These are phyloP conservation scores for Smutsia temminckii DNA, from an alignment of 2,797 vertebrate species.

Conservation along the genomic window DNA sequence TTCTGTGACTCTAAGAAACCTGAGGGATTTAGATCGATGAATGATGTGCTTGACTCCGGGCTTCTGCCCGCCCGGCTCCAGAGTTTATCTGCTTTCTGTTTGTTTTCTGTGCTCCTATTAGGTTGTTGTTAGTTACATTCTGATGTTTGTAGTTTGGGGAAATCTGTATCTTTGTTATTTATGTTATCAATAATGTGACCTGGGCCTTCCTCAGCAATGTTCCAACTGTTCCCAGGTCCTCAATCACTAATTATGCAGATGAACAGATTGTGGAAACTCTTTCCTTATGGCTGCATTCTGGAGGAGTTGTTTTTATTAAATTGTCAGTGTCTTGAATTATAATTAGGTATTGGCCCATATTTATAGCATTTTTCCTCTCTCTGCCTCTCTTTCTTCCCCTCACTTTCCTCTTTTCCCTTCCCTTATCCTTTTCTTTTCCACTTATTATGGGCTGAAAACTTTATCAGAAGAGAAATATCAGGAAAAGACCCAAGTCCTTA, in stretches of 20 bases:
- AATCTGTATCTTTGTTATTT: constrained; percentile 87
- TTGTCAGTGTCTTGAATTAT: constrained; percentile 83
- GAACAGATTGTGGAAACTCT: constrained; percentile 87
- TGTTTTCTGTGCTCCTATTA: constrained; percentile 83
- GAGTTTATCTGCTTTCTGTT: constrained; percentile 80
- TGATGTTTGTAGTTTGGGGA: constrained; percentile 84
- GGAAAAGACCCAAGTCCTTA: constrained; percentile 30
- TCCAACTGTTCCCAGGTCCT: constrained; percentile 88
- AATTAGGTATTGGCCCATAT: constrained; percentile 74
- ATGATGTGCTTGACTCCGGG: constrained; percentile 69
- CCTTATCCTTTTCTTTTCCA: neutral
- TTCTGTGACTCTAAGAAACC: constrained; percentile 54
- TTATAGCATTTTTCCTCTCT: constrained; percentile 40
- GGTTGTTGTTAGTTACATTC: constrained; percentile 81
- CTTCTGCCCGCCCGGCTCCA: constrained; percentile 63
- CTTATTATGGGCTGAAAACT: constrained; percentile 12
- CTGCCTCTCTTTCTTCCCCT: neutral
- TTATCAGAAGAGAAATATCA: constrained; percentile 30
- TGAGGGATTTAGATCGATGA: constrained; percentile 62
- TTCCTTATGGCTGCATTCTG: constrained; percentile 87
- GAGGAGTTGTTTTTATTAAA: constrained; percentile 83
- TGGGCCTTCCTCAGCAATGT: constrained; percentile 84
- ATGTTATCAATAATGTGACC: constrained; percentile 86
- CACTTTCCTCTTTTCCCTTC: neutral
- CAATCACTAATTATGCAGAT: constrained; percentile 88